Percentiles rank a stretch among this genome's conserved stretches.
Conservation (phyloP, 2,888 invertebrate genomes). For the Biston betularia region DNA sequence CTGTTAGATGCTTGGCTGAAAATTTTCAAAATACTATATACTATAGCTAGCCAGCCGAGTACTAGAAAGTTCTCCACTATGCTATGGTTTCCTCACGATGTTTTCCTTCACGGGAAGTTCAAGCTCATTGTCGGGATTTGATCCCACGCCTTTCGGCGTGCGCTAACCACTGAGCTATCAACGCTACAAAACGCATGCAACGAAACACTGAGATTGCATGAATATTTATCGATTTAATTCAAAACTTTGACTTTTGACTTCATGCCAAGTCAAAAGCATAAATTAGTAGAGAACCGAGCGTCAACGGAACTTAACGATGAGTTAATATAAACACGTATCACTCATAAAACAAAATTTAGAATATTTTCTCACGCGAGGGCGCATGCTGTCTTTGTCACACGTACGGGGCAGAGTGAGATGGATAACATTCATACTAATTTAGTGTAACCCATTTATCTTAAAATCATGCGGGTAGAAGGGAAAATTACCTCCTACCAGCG, state of each 20-base stretch:
- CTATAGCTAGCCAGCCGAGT: too few species aligned
- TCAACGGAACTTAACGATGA: constrained; percentile 12
- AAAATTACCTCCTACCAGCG: background rate
- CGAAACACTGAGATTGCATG: too few species aligned
- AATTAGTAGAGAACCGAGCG: constrained; percentile 22
- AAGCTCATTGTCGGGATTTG: too few species aligned
- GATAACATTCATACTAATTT: constrained; percentile 60
- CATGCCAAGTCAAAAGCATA: constrained; percentile 1
- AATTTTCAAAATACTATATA: too few species aligned
- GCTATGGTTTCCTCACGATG: too few species aligned
- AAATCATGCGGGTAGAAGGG: constrained; percentile 56
- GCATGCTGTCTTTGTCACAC: constrained; percentile 48
- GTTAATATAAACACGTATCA: constrained; percentile 56
- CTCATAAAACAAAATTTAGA: constrained; percentile 52
- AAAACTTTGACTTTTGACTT: background rate
- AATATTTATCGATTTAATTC: too few species aligned
- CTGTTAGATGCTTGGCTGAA: too few species aligned
- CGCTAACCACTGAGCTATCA: too few species aligned
- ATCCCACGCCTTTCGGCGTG: too few species aligned
- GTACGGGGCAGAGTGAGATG: constrained; percentile 14
- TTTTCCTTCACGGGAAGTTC: too few species aligned
- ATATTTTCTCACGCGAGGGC: constrained; percentile 59
- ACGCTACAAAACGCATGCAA: too few species aligned
- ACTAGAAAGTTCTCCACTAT: too few species aligned
- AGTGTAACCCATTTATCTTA: constrained; percentile 56